phyloP scores from a whole-genome alignment of 2,113 vertebrate species.

The Dolichotis patagonum region DNA sequence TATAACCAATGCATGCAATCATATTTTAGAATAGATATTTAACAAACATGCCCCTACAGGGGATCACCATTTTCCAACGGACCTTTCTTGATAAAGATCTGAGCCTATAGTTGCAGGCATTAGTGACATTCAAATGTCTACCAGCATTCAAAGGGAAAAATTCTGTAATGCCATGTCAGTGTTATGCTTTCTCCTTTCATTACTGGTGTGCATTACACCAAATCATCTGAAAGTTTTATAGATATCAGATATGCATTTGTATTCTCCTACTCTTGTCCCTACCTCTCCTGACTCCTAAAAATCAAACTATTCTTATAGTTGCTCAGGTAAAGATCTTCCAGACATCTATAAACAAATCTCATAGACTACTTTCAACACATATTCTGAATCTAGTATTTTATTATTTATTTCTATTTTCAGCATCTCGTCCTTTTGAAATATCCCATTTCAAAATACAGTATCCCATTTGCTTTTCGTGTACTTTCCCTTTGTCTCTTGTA shows the following conservation, averaged over 20 bases:
- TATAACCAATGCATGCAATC: background rate
- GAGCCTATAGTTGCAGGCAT: background rate
- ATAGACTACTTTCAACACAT: background rate
- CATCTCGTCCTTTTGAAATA: background rate
- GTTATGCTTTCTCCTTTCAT: background rate
- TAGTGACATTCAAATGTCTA: background rate
- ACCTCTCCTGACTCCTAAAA: background rate
- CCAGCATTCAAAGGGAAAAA: background rate
- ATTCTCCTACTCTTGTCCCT: background rate
- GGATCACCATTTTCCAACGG: background rate
- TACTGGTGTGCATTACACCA: background rate
- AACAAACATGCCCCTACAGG: background rate
- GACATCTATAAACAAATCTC: background rate
- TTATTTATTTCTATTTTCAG: background rate
- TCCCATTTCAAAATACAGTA: rapidly evolving
- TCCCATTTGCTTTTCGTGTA: background rate
- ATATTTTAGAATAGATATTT: background rate
- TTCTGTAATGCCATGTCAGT: background rate
- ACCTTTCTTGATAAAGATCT: background rate
- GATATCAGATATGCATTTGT: background rate
- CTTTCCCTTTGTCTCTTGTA: background rate
- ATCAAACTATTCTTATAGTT: background rate
- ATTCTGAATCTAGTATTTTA: background rate
- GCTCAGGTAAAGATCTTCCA: background rate
- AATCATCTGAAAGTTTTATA: background rate